Evolutionary conservation across 2,888 invertebrate species (phyloP).

Genomic region (Stomorhina lunata): DNA sequence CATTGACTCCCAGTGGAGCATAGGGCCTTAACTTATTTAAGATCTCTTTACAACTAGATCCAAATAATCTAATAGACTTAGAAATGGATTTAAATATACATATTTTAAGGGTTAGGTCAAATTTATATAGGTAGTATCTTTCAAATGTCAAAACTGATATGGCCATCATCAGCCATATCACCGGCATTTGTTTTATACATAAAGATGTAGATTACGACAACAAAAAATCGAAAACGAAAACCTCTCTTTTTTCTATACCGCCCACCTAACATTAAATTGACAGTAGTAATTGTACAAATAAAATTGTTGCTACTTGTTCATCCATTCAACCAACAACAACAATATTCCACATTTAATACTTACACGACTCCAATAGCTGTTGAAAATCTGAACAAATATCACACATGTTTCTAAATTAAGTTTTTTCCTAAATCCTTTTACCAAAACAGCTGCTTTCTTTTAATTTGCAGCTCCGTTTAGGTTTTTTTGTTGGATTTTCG

Average conservation of each 20-base stretch:
- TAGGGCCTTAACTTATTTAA: too few relatives aligned
- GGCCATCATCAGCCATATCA: slow-evolving; percentile 28
- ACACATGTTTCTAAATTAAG: slow-evolving; percentile 84
- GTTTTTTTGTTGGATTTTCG: slow-evolving; percentile 17
- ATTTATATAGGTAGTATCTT: too few relatives aligned
- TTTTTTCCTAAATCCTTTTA: slow-evolving; percentile 30
- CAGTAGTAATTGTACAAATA: slow-evolving; percentile 5
- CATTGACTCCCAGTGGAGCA: too few relatives aligned
- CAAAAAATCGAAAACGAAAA: slow-evolving; percentile 10
- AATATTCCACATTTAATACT: slow-evolving; percentile 77
- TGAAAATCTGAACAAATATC: slow-evolving; percentile 97
- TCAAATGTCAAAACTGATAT: too few relatives aligned
- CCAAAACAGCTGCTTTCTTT: slow-evolving; percentile 32
- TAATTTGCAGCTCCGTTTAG: slow-evolving; percentile 19
- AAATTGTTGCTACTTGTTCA: not conserved
- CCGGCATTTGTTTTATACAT: slow-evolving; percentile 42
- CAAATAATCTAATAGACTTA: too few relatives aligned
- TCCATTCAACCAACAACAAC: slow-evolving; percentile 18
- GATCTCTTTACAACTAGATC: too few relatives aligned
- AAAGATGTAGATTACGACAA: not conserved
- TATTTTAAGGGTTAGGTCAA: too few relatives aligned
- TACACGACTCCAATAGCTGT: slow-evolving; percentile 92
- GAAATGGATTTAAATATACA: too few relatives aligned
- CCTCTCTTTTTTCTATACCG: slow-evolving; percentile 19
- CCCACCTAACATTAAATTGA: slow-evolving; percentile 31